Evolutionary conservation across 1,140 invertebrate genomes (phyloP).

Genomic region (Cryptotermes secundus): DNA sequence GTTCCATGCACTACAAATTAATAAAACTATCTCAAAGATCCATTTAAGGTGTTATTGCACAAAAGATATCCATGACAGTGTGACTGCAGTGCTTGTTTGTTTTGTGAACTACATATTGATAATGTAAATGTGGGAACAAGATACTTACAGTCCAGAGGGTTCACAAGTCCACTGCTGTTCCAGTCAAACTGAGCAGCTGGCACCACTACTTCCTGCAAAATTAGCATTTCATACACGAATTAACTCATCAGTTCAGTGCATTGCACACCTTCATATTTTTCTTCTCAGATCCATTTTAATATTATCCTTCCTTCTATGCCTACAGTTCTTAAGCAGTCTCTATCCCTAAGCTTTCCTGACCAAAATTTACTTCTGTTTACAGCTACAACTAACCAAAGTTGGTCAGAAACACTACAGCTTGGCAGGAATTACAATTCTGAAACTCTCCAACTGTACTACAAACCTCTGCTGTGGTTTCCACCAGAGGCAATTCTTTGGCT

Average conservation of each 20-base stretch:
- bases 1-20: too few species aligned
- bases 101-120: neutral
- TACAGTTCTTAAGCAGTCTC: too few species aligned
- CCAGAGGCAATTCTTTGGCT: slow-evolving; percentile 36
- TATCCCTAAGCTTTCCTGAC: too few species aligned
- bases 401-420: neutral
- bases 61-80: neutral
- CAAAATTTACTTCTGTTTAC: too few species aligned
- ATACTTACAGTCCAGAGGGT: slow-evolving; percentile 67
- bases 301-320: too few species aligned
- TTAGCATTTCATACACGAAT: too few species aligned
- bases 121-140: neutral
- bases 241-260: too few species aligned
- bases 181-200: slow-evolving; percentile 66
- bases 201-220: slow-evolving; percentile 41
- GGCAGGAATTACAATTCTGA: slow-evolving; percentile 32
- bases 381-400: too few species aligned
- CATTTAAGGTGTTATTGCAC: too few species aligned
- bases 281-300: too few species aligned
- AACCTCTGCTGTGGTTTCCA: slow-evolving; percentile 41
- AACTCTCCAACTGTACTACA: slow-evolving; percentile 44
- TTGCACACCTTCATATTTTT: too few species aligned
- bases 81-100: neutral
- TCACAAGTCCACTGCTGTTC: slow-evolving; percentile 62
- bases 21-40: too few species aligned